Evolutionary conservation across 2,888 invertebrate genomes (phyloP), one percentile per base, ranked within the genome.

Genomic region (Limnephilus marmoratus): DNA sequence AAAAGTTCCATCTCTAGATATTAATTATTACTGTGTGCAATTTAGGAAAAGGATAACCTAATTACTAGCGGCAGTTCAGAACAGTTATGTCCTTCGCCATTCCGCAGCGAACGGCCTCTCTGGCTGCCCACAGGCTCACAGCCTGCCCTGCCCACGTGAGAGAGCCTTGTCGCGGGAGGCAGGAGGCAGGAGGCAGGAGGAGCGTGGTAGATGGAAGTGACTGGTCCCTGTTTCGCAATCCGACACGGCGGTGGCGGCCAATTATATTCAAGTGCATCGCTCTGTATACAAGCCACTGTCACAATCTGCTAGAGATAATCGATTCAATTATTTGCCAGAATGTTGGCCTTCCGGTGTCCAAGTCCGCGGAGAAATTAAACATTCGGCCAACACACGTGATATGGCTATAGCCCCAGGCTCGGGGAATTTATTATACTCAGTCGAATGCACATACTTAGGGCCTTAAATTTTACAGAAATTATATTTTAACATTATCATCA

Each of bases 51-150:
- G 85, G 49, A 86, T 86, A 86, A 86, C 45, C 86, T 29, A 45
- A 86, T 86, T 86, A 45, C 68, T 68, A 5, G 9, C 9, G 45
- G 45, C 86, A 15, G 15, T 49, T 49, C 86, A 86, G 49, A 86
- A 45, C 45, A 37, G 86, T 85, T 85, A 85, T 45, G 86, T 86
- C 86, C 86, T 86, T 86, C 86, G 86, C 45, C 45, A 41, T 37
- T 68, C 68, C 68, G 68, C 68, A n/a, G 18, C 83, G 85, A 45
- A 45, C 29, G 85, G 45, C 85, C 86, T n/a, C 41, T 5, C 24
- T n/a, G 34, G 24, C 68, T 68, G 68, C 68, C 68, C 68, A 68
- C 68, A n/a, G 24, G 2, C 37, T 1, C 37, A 37, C 37, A 37
- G 37, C 37, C 37, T 37, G 4, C 37, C 68, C 68, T 4, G 82